phyloP scores from a whole-genome alignment of 2,113 vertebrate genomes.

The Turdus rufiventris region DNA sequence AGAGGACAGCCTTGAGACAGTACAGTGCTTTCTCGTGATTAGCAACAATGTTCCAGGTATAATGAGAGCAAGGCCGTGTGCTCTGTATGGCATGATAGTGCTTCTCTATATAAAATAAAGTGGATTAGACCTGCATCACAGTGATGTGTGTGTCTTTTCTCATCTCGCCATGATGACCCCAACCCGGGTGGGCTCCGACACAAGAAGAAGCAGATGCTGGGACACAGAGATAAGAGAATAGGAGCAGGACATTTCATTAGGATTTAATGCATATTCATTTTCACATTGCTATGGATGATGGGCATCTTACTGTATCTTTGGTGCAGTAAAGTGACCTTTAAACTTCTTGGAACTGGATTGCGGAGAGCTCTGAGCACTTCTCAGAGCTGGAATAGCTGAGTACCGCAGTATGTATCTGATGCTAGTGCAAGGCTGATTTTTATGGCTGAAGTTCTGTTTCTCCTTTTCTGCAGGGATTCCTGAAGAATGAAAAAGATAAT shows the following conservation, averaged over 20 bases:
- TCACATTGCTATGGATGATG: neutral
- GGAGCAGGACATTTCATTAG: neutral
- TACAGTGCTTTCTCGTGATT: too few relatives aligned
- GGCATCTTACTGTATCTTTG: neutral
- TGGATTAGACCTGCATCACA: too few relatives aligned
- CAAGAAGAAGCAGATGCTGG: slow-evolving; percentile 9
- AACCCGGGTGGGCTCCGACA: too few relatives aligned
- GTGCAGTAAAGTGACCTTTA: slow-evolving; percentile 25
- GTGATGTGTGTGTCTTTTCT: too few relatives aligned
- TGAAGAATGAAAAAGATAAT: slow-evolving; percentile 98
- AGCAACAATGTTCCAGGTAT: too few relatives aligned
- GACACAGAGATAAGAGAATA: slow-evolving; percentile 30
- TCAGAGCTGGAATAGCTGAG: neutral
- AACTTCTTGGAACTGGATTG: neutral
- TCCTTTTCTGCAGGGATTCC: slow-evolving; percentile 84
- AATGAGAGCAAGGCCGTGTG: too few relatives aligned
- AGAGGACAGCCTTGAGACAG: too few relatives aligned
- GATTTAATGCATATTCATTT: slow-evolving; percentile 42
- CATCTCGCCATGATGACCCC: too few relatives aligned
- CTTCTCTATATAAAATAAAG: too few relatives aligned
- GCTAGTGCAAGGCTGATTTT: neutral
- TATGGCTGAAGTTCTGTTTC: neutral
- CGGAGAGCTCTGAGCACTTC: neutral
- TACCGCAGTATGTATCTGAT: neutral
- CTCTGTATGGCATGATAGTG: too few relatives aligned